phyloP scores from a whole-genome alignment of 1,140 invertebrate species.

The Aporrectodea caliginosa region DNA sequence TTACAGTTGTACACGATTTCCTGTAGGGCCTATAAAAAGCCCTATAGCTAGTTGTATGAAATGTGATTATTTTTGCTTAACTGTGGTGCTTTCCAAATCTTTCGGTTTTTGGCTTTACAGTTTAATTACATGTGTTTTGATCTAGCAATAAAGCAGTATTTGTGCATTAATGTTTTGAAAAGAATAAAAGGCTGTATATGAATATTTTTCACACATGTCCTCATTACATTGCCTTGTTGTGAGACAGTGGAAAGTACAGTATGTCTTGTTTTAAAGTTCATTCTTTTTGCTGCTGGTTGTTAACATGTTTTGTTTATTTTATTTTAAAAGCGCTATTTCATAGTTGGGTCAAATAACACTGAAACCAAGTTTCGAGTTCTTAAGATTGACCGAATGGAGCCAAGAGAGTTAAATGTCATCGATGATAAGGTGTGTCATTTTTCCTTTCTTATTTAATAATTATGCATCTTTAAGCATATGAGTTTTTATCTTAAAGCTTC shows the following conservation, averaged over 20 bases:
- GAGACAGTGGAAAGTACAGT: not conserved
- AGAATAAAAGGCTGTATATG: not conserved
- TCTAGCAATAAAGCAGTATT: no score
- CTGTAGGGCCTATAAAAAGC: no score
- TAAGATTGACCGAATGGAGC: slow-evolving; percentile 86
- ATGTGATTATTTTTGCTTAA: no score
- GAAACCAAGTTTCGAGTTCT: slow-evolving; percentile 84
- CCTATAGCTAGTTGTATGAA: no score
- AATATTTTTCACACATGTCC: not conserved
- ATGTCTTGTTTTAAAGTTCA: slow-evolving; percentile 15
- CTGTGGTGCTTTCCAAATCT: no score
- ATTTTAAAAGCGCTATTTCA: slow-evolving; percentile 66
- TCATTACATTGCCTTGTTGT: not conserved
- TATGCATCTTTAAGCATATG: no score
- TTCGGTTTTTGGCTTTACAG: no score
- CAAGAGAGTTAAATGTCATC: slow-evolving; percentile 72
- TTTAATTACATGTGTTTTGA: no score
- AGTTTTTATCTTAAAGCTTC: no score
- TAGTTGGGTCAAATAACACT: slow-evolving; percentile 91
- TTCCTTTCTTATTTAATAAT: no score
- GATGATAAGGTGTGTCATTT: slow-evolving; percentile 72
- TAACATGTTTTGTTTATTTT: slow-evolving; percentile 46
- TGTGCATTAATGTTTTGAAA: not conserved
- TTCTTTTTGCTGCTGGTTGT: slow-evolving; percentile 17
- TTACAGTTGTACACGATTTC: no score